Percentiles rank a stretch among this genome's conserved stretches.
Evolutionary conservation across 2,888 invertebrate species (phyloP).

Genomic region (Plagodis dolabraria): DNA sequence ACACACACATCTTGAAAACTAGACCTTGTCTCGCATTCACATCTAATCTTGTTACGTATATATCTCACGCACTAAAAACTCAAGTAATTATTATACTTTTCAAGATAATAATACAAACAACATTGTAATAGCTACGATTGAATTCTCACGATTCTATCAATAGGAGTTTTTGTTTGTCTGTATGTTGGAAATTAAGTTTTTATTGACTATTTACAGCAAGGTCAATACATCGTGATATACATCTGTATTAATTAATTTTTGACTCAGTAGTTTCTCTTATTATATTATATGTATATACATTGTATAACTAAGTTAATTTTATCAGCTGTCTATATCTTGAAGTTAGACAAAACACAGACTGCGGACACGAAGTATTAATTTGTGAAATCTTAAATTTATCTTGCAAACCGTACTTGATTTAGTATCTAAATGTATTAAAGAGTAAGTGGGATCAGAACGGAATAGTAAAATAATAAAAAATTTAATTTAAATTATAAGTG

Average conservation of each 20-base stretch:
- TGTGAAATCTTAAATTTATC: too few relatives aligned
- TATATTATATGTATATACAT: too few relatives aligned
- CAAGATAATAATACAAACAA: constrained; percentile 18
- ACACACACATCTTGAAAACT: not conserved
- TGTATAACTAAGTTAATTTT: too few relatives aligned
- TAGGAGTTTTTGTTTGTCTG: constrained; percentile 31
- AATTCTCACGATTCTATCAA: constrained; percentile 30
- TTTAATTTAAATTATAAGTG: too few relatives aligned
- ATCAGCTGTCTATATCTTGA: too few relatives aligned
- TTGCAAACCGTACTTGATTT: too few relatives aligned
- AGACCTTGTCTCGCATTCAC: not conserved
- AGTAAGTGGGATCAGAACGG: too few relatives aligned
- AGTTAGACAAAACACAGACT: too few relatives aligned
- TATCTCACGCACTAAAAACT: constrained; percentile 32
- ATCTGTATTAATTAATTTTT: constrained; percentile 4
- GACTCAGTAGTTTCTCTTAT: not conserved
- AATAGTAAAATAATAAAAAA: too few relatives aligned
- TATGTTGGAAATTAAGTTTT: constrained; percentile 18
- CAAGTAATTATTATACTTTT: constrained; percentile 21
- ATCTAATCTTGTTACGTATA: constrained; percentile 9
- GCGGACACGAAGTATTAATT: too few relatives aligned
- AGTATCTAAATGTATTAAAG: too few relatives aligned
- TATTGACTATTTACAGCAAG: constrained; percentile 4
- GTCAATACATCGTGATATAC: constrained; percentile 11
- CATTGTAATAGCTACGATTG: constrained; percentile 7